A percentile compares a stretch with the other conserved stretches of the same genome.
Evolutionary conservation across 1,140 invertebrate species (phyloP).

Genomic region (Oryctes rhinoceros): DNA sequence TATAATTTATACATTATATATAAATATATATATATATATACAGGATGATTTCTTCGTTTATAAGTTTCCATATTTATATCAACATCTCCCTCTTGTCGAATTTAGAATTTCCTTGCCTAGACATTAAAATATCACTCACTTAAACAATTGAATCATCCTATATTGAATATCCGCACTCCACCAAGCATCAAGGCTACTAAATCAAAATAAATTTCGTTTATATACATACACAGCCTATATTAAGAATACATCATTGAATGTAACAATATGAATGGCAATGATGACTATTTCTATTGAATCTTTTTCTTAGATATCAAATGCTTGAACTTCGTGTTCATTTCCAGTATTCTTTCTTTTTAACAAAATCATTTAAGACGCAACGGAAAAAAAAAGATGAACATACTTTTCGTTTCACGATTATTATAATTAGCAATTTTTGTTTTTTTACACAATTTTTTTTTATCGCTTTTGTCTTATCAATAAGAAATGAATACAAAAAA

Average conservation of each 20-base stretch:
- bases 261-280: conserved; percentile 40
- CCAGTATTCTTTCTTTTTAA: too few relatives aligned
- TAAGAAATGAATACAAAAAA: too few relatives aligned
- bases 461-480: too few relatives aligned
- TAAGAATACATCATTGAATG: conserved; percentile 43
- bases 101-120: too few relatives aligned
- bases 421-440: too few relatives aligned
- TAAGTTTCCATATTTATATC: neutral
- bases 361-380: too few relatives aligned
- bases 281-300: neutral
- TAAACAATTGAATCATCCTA: conserved; percentile 39
- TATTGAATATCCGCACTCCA: conserved; percentile 13
- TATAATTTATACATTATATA: conserved; percentile 39
- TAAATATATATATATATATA: conserved; percentile 39
- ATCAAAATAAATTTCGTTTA: conserved; percentile 46
- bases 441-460: too few relatives aligned
- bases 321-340: too few relatives aligned
- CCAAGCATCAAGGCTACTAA: conserved; percentile 42
- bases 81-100: neutral
- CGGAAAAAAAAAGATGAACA: too few relatives aligned
- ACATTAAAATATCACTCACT: neutral
- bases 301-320: too few relatives aligned
- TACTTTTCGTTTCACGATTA: too few relatives aligned
- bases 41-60: conserved; percentile 19
- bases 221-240: conserved; percentile 60